Base-by-base conservation (phyloP, 2,797 vertebrate species). In the Avahi laniger region DNA sequence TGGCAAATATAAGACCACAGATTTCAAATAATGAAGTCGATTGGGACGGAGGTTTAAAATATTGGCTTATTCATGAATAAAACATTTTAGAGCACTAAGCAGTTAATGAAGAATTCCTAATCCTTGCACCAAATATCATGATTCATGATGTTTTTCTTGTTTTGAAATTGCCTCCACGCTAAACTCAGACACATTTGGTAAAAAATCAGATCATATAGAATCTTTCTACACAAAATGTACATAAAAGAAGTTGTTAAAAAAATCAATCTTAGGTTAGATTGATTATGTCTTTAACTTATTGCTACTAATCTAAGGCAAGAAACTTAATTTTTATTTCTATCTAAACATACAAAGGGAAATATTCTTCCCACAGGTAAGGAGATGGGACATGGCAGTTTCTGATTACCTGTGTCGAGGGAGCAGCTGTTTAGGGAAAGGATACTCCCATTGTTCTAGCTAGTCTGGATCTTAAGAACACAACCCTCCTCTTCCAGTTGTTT, bases 11-110 rank as follows among this genome's bases (percentile, higher is more conserved):
- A 93, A 93, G 72, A 91, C n/a, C 59, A 81, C 24, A 95, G 43
- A 69, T 88, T 93, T 96, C 72, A 96, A 91, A 91, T 89, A 88
- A 93, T 50, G 82, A 94, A 88, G 78, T 57, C 72, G 50, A 91
- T 84, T 89, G 82, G 80, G 52, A n/a, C 72, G 50, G 48, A 81
- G 63, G 46, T 78, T 78, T 76, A 89, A 78, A 89, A 84, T 95
- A 92, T 46, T 86, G 61, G 14, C 18, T 93, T 78, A 65, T 92
- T 95, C 75, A 79, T 70, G 78, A 87, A 87, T 81, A 94, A 93
- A 76, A 52, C 26, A 61, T 50, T 92, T 93, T 85, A 88, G 67
- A 95, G 48, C 46, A 46, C 69, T 85, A 70, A 81, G 85, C 59
- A 95, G 79, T 35, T 46, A 92, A n/a, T 84, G 82, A 61, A 93